Evolutionary conservation across 2,113 vertebrate genomes (phyloP).

Genomic region (Ramphastos sulfuratus): DNA sequence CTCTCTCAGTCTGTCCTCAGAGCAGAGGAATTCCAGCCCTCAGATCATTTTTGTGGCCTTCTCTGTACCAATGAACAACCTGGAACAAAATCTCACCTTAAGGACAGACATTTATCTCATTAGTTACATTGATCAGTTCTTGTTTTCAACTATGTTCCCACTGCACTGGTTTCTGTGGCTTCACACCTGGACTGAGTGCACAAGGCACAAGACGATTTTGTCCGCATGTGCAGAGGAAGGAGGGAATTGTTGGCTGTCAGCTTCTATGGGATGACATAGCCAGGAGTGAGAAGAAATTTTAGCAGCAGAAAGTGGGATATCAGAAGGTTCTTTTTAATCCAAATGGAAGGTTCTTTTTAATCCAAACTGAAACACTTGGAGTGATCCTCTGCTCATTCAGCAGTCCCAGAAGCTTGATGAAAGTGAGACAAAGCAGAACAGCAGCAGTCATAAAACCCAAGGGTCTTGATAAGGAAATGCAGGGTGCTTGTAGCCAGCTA

Average conservation of each 20-base stretch:
- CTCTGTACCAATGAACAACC: not conserved
- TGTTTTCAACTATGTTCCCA: not conserved
- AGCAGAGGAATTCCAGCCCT: no score
- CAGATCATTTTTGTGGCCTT: no score
- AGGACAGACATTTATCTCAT: not conserved
- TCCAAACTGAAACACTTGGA: not conserved
- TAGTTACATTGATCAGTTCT: not conserved
- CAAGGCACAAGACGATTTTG: not conserved
- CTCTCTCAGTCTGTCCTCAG: no score
- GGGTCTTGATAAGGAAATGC: not conserved
- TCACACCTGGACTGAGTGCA: not conserved
- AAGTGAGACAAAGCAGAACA: conserved; percentile 31
- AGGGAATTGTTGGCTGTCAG: not conserved
- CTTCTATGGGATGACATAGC: not conserved
- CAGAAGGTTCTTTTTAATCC: not conserved
- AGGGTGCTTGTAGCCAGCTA: not conserved
- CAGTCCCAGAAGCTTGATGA: not conserved
- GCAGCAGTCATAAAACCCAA: not conserved
- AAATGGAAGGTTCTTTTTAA: not conserved
- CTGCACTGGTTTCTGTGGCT: not conserved
- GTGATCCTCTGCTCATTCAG: not conserved
- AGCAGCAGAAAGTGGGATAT: not conserved
- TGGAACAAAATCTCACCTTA: not conserved
- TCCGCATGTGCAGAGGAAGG: not conserved
- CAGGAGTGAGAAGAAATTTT: not conserved